Evolutionary conservation across 2,888 invertebrate genomes (phyloP), one percentile per base, ranked within the genome.

Genomic region (Drosophila meridiana): DNA sequence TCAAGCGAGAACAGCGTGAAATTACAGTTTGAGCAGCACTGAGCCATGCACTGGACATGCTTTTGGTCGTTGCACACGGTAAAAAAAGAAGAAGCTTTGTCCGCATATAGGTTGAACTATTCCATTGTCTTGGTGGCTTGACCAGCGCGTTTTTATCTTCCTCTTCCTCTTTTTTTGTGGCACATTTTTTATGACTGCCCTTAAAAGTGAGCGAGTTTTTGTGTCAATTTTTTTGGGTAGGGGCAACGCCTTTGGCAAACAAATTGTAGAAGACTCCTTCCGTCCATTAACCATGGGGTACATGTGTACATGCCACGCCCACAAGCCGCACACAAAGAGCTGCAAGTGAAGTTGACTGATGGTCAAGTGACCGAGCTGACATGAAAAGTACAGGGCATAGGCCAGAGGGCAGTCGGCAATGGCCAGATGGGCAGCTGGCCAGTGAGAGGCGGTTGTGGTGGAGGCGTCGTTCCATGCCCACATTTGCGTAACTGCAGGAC

Each of bases 311-410:
- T 50, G 34, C 58, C 69, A 55, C 64, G 40, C 64, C 69, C 55
- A 53, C 28, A 2, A 14, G 53, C 8, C 26, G 11, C 55, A 20
- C 52, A 28, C 36, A 50, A 30, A 42, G 56, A 30, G 60, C 66
- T 72, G 75, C 76, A 47, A 62, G 70, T 73, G 79, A 78, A 66
- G 73, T 69, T 73, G 77, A 73, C 67, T 64, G 68, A 76, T 63
- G 80, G 66, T 36, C 73, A 67, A 58, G 64, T 67, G 43, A 26
- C 65, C 50, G 28, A 32, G 50, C 50, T 60, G 66, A 63, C 53
- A 58, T 64, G 50, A 30, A 20, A 55, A 38, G 26, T 26, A 38
- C 34, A 56, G 56, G 56, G 20, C 40, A 56, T 0, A 42, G n/a
- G 42, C 4, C 56, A 56, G 3, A 11, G 56, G n/a, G 26, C 53